These are phyloP conservation scores for Rotaria socialis DNA, from an alignment of 2,888 invertebrate genomes.

Conservation along the genomic window DNA sequence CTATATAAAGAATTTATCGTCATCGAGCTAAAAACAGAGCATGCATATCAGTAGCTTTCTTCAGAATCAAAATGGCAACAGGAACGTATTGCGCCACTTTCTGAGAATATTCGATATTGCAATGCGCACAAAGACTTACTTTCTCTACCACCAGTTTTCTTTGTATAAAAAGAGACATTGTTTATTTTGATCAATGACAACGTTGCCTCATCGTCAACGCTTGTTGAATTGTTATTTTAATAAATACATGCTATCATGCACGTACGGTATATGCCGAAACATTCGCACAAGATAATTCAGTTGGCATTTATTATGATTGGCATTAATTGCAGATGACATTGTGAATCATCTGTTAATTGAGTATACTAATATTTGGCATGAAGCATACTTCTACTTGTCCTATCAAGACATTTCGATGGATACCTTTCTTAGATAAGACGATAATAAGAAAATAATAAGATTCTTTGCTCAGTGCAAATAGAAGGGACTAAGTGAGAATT, in stretches of 20 bases:
- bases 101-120: background rate
- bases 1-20: background rate
- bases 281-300: background rate
- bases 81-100: background rate
- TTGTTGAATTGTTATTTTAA: background rate
- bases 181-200: background rate
- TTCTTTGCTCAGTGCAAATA: too few species aligned
- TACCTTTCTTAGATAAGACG: too few species aligned
- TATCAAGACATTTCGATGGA: too few species aligned
- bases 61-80: background rate
- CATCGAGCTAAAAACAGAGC: too few species aligned
- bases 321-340: background rate
- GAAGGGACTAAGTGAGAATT: too few species aligned
- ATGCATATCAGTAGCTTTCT: background rate
- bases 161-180: background rate
- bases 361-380: too few species aligned
- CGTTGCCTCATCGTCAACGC: background rate
- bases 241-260: background rate
- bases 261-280: background rate
- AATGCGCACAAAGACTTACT: background rate
- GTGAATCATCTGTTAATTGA: background rate
- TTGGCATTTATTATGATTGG: background rate
- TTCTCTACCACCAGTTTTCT: background rate
- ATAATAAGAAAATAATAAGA: too few species aligned
- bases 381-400: too few species aligned